Percentiles rank a stretch among this genome's conserved stretches.
phyloP scores from a whole-genome alignment of 1,140 invertebrate genomes.

The Neotoxoptera formosana region DNA sequence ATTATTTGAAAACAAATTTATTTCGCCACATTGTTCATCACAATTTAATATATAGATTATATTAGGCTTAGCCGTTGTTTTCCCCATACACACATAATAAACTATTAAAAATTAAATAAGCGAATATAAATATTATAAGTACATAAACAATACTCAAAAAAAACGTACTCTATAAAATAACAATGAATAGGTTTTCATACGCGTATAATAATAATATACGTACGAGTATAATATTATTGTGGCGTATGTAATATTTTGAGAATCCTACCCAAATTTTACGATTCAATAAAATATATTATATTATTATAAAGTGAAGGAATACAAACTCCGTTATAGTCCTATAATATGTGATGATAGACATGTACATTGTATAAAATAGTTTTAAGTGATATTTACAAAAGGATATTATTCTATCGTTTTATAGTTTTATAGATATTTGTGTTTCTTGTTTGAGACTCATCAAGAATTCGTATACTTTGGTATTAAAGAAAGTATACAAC shows the following conservation, averaged over 20 bases:
- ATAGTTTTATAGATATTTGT: constrained; percentile 29
- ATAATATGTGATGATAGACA: constrained; percentile 42
- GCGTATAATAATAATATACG: constrained; percentile 26
- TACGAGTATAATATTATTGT: background rate
- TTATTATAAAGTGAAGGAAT: background rate
- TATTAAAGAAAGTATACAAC: background rate
- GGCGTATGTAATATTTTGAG: background rate
- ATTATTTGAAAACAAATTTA: background rate
- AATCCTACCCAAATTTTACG: constrained; percentile 42
- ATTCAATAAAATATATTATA: constrained; percentile 25
- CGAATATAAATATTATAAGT: constrained; percentile 40
- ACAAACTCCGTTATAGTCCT: constrained; percentile 36
- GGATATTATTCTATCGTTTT: constrained; percentile 21
- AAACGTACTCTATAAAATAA: constrained; percentile 44
- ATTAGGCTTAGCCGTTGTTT: background rate
- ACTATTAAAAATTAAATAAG: constrained; percentile 44
- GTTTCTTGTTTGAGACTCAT: background rate
- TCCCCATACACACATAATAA: background rate
- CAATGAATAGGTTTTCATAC: constrained; percentile 25
- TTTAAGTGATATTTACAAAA: constrained; percentile 51
- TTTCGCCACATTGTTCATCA: background rate
- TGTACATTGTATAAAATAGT: constrained; percentile 45
- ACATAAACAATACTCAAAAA: constrained; percentile 33
- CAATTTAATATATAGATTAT: constrained; percentile 3
- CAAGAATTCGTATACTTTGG: background rate